Evolutionary conservation across 2,113 vertebrate genomes (phyloP).

Genomic region (Nansenia antarctica): DNA sequence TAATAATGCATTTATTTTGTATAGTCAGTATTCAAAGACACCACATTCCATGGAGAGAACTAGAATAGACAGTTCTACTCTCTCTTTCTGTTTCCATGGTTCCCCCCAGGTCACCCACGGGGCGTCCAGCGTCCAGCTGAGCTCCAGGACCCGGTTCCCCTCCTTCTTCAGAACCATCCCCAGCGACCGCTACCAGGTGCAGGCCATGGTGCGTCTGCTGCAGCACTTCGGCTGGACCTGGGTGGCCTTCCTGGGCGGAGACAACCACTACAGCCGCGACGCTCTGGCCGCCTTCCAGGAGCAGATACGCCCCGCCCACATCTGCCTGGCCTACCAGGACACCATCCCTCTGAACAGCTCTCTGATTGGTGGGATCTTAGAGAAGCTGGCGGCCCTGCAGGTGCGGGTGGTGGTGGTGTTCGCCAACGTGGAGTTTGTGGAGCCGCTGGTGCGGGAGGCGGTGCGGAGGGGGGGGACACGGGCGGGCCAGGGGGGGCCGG

Average conservation of each 20-base stretch:
- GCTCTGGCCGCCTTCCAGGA: conserved; percentile 22
- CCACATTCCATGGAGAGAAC: too few relatives aligned
- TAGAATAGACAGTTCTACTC: too few relatives aligned
- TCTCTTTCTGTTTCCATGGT: too few relatives aligned
- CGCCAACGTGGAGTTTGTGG: conserved; percentile 1
- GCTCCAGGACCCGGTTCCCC: conserved; percentile 34
- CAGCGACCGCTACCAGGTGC: conserved; percentile 44
- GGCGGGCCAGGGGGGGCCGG: conserved; percentile 24
- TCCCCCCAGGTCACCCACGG: conserved; percentile 33
- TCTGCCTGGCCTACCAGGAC: conserved; percentile 38
- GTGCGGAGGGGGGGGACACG: too few relatives aligned
- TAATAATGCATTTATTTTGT: too few relatives aligned
- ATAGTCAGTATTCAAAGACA: too few relatives aligned
- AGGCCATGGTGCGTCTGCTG: conserved; percentile 34
- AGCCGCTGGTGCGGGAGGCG: conserved; percentile 27
- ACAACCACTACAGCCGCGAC: conserved; percentile 32
- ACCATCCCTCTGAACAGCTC: neutral
- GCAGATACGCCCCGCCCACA: neutral
- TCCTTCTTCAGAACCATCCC: conserved; percentile 52
- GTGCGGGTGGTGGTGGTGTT: conserved; percentile 35
- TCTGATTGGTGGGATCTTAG: neutral
- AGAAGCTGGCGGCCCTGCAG: neutral
- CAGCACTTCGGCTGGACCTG: conserved; percentile 37
- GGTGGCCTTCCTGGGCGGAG: conserved; percentile 32
- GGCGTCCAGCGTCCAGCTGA: conserved; percentile 29